Percentiles rank a stretch among this genome's conserved stretches.
Evolutionary conservation across 2,888 invertebrate genomes (phyloP).

Genomic region (Phalangium opilio): DNA sequence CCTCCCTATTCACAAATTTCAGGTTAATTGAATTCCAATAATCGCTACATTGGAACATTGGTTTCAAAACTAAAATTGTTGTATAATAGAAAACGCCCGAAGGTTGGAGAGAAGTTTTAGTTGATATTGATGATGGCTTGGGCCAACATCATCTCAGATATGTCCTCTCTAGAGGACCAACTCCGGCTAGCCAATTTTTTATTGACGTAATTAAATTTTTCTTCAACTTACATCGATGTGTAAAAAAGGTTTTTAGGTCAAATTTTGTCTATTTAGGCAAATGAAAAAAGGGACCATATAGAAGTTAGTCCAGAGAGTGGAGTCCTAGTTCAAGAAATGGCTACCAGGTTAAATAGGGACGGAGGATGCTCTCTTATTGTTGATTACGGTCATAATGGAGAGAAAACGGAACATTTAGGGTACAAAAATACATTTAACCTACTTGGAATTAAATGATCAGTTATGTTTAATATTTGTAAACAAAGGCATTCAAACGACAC

Average conservation of each 20-base stretch:
- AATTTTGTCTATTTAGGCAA: slow-evolving; percentile 9
- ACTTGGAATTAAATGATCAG: too few relatives aligned
- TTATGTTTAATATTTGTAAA: too few relatives aligned
- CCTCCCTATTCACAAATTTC: slow-evolving; percentile 86
- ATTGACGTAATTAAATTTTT: slow-evolving; percentile 14
- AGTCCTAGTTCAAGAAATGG: slow-evolving; percentile 50
- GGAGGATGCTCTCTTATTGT: slow-evolving; percentile 78
- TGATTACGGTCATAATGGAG: slow-evolving; percentile 81
- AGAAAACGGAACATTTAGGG: slow-evolving; percentile 17
- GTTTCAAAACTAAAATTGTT: too few relatives aligned
- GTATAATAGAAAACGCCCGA: slow-evolving; percentile 17
- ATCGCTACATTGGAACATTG: too few relatives aligned
- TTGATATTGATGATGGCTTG: slow-evolving; percentile 49
- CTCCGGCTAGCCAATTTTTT: slow-evolving; percentile 50
- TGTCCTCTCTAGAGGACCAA: slow-evolving; percentile 55
- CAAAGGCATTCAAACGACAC: slow-evolving; percentile 61
- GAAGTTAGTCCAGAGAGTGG: slow-evolving; percentile 61
- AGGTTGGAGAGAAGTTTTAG: slow-evolving; percentile 68
- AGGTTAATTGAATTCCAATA: slow-evolving; percentile 47
- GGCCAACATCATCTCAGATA: slow-evolving; percentile 43
- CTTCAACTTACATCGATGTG: too few relatives aligned
- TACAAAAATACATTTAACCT: background rate
- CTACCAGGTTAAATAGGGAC: slow-evolving; percentile 46
- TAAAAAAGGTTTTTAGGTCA: too few relatives aligned
- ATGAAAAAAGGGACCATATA: slow-evolving; percentile 36